A percentile compares a stretch with the other conserved stretches of the same genome.
Conservation (phyloP, 2,888 invertebrate species). For the Hypena proboscidalis region DNA sequence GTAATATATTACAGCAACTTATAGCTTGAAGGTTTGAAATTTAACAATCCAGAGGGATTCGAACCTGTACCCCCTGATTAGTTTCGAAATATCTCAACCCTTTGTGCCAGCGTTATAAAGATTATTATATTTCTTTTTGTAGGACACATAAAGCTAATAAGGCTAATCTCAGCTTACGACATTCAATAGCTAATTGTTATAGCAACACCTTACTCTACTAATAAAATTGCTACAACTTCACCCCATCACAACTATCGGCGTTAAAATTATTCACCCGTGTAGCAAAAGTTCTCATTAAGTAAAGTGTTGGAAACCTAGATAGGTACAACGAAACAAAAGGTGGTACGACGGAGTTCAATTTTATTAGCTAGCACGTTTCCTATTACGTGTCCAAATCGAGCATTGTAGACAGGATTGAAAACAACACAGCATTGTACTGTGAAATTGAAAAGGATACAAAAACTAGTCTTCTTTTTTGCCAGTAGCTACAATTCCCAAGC, state of each 20-base stretch:
- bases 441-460: slow-evolving; percentile 5
- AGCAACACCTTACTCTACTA: slow-evolving; percentile 2
- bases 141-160: slow-evolving; percentile 2
- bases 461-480: slow-evolving; percentile 3
- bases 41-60: too few relatives aligned
- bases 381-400: slow-evolving; percentile 22
- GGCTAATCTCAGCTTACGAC: background rate
- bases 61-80: too few relatives aligned
- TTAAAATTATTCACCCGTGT: slow-evolving; percentile 12
- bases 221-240: slow-evolving; percentile 1
- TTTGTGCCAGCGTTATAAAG: too few relatives aligned
- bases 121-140: too few relatives aligned
- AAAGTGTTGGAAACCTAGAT: slow-evolving; percentile 25
- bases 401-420: slow-evolving; percentile 20
- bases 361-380: slow-evolving; percentile 18
- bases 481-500: slow-evolving; percentile 12
- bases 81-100: too few relatives aligned
- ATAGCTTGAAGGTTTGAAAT: too few relatives aligned
- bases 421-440: slow-evolving; percentile 35
- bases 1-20: too few relatives aligned
- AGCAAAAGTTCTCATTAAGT: slow-evolving; percentile 27
- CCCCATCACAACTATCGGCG: slow-evolving; percentile 1
- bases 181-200: slow-evolving; percentile 1
- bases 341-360: slow-evolving; percentile 14
- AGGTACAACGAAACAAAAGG: slow-evolving; percentile 10